These are phyloP conservation scores for Myoxocephalus aenaeus DNA, from an alignment of 2,797 vertebrate genomes.

Conservation along the genomic window DNA sequence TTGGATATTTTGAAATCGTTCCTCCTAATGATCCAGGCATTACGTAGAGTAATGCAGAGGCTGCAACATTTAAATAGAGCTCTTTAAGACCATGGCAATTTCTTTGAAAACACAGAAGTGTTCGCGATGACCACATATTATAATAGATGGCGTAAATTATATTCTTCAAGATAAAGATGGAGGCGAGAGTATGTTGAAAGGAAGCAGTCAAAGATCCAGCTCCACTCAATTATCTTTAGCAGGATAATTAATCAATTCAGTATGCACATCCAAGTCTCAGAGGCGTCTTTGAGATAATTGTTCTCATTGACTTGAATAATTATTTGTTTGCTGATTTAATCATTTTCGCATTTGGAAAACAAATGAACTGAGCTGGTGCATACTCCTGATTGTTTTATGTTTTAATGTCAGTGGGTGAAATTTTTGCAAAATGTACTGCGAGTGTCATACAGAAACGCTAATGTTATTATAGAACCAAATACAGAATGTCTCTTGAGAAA, in stretches of 20 bases:
- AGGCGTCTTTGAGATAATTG: slow-evolving; percentile 88
- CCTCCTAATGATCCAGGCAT: slow-evolving; percentile 26
- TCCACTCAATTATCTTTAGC: slow-evolving; percentile 85
- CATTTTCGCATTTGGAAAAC: slow-evolving; percentile 87
- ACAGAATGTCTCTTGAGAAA: slow-evolving; percentile 48
- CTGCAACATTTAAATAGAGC: slow-evolving; percentile 26
- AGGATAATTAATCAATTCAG: slow-evolving; percentile 88
- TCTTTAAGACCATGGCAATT: background rate
- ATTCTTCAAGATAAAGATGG: slow-evolving; percentile 39
- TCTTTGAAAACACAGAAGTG: background rate
- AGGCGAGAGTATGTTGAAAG: slow-evolving; percentile 47
- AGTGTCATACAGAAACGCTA: slow-evolving; percentile 9
- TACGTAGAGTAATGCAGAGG: slow-evolving; percentile 2
- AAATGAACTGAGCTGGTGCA: slow-evolving; percentile 72
- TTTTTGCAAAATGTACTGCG: slow-evolving; percentile 13
- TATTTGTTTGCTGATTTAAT: slow-evolving; percentile 90
- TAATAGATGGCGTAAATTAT: slow-evolving; percentile 1
- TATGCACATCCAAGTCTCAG: slow-evolving; percentile 86
- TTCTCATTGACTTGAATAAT: slow-evolving; percentile 90
- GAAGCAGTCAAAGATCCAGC: slow-evolving; percentile 77
- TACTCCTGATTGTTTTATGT: slow-evolving; percentile 25
- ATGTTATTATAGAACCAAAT: slow-evolving; percentile 19
- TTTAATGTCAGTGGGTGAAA: slow-evolving; percentile 27
- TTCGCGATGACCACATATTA: background rate
- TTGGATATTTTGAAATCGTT: slow-evolving; percentile 27